Evolutionary conservation across 2,113 vertebrate species (phyloP), one percentile per base, ranked within the genome.

Genomic region (Perca fluviatilis): DNA sequence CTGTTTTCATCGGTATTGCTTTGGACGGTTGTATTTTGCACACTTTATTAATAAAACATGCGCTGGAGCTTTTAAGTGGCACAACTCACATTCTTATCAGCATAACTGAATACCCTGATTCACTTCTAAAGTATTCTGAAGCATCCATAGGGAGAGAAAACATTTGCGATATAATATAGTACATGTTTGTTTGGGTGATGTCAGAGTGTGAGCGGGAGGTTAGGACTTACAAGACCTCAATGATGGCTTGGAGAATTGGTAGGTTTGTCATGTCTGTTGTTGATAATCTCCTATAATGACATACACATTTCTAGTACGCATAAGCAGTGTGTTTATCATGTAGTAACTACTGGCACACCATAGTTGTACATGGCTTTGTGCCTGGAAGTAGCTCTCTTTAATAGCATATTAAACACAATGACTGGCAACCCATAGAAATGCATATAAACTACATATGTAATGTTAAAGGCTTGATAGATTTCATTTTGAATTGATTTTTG

Each of bases 1-100:
- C 18, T 58, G 49, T 74, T 64, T 86, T 72, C 33, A 21, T 65
- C 11, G 0, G 54, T 64, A 64, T 30, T 77, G 88, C 71, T 74
- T 67, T 71, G 66, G 74, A 74, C 11, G 2, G 54, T 60, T 64
- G 53, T 54, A 67, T 75, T 72, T 80, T 23, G 36, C 65, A 64
- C 50, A 66, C 65, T 65, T 61, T 64, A 85, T 88, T 65, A 80
- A 89, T 88, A 79, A 88, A 84, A 83, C 76, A 88, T 86, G 69
- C 2, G 6, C 4, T 71, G 74, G 77, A 77, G 70, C 58, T 79
- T 77, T 83, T 85, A 89, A 75, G 85, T 74, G 78, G 80, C 85
- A 76, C 75, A 74, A 36, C 65, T 82, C 76, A 78, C 79, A 74
- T 83, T 78, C 49, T 76, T 74, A 79, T 90, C 61, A 66, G 66